phyloP scores from a whole-genome alignment of 2,888 invertebrate species.

The Mesoligia furuncula region DNA sequence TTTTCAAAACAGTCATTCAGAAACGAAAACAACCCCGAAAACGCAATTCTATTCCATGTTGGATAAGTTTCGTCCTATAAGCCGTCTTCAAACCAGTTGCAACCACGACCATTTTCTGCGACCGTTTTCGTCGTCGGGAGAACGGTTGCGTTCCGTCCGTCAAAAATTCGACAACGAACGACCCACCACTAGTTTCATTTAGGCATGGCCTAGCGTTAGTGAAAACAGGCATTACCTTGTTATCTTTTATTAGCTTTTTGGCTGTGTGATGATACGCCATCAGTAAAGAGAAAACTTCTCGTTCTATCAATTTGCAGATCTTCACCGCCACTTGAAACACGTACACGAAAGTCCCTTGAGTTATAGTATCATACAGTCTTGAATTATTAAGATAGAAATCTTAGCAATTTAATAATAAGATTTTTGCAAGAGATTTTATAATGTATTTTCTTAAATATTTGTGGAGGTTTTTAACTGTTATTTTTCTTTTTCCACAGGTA shows the following conservation, averaged over 20 bases:
- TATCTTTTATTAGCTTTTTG: conserved; percentile 47
- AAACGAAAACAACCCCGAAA: no score
- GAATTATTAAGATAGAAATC: conserved; percentile 43
- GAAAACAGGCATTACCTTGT: conserved; percentile 9
- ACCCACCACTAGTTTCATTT: background rate
- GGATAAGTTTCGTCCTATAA: no score
- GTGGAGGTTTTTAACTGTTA: conserved; percentile 17
- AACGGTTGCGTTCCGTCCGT: no score
- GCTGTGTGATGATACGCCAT: conserved; percentile 28
- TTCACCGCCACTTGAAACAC: conserved; percentile 33
- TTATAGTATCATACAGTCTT: conserved; percentile 35
- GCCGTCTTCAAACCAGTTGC: no score
- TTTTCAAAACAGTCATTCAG: no score
- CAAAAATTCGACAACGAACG: no score
- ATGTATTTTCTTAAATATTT: conserved; percentile 4
- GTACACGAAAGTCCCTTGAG: conserved; percentile 38
- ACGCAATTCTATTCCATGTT: no score
- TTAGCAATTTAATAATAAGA: conserved; percentile 46
- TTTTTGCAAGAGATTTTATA: background rate
- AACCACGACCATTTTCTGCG: no score
- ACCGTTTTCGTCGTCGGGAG: no score
- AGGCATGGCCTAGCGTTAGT: background rate
- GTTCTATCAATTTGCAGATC: conserved; percentile 52
- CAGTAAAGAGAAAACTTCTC: conserved; percentile 46
- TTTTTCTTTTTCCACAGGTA: conserved; percentile 49